Conservation (phyloP, 1,140 invertebrate species). For the Trinorchestia longiramus region DNA sequence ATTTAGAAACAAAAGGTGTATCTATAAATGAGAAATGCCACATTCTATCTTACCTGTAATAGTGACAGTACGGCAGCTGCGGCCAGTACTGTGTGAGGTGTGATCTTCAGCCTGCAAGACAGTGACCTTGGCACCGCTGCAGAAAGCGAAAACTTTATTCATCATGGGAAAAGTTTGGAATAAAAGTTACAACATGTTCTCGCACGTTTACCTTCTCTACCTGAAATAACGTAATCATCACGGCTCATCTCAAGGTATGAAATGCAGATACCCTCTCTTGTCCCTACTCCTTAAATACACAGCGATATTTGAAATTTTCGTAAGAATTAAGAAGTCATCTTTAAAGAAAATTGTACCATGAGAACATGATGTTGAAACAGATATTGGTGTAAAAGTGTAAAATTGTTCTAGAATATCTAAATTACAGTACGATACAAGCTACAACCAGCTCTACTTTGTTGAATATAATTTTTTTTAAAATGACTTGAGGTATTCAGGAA, state of each 20-base stretch:
- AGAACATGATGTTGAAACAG: too few relatives aligned
- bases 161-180: neutral
- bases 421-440: too few relatives aligned
- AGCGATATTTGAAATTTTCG: too few relatives aligned
- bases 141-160: neutral
- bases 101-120: conserved; percentile 9
- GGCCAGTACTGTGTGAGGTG: neutral
- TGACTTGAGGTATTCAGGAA: too few relatives aligned
- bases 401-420: too few relatives aligned
- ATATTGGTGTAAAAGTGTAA: too few relatives aligned
- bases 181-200: neutral
- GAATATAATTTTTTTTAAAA: too few relatives aligned
- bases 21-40: too few relatives aligned
- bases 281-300: neutral
- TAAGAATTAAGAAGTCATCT: too few relatives aligned
- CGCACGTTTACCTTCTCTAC: neutral
- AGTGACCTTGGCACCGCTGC: neutral
- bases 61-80: conserved; percentile 3
- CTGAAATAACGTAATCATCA: neutral
- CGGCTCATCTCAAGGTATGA: neutral
- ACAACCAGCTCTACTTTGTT: too few relatives aligned
- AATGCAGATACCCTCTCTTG: neutral
- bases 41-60: neutral
- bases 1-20: too few relatives aligned
- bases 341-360: too few relatives aligned